Evolutionary conservation across 1,140 invertebrate genomes (phyloP), one percentile per base, ranked within the genome.

Genomic region (Drosophila micromelanica): DNA sequence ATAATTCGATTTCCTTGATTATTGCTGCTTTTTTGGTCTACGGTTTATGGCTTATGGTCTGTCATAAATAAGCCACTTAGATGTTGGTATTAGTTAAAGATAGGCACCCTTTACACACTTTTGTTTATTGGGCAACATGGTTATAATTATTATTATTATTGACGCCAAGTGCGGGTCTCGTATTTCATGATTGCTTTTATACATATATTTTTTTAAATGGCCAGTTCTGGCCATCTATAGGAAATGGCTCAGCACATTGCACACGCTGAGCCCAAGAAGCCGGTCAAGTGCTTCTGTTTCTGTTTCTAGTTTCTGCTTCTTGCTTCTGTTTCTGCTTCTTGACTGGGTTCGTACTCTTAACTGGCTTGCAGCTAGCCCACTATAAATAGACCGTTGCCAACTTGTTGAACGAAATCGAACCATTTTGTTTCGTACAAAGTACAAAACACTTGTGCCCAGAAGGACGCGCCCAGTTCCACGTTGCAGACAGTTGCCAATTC

Each of bases 401-500:
- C 70, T 73, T 73, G 70, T 73, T 73, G 63, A 73, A 54, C 70
- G 40, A 73, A 67, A 73, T 68, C 70, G 70, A 73, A 73, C 54
- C 70, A 54, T 68, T 60, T 35, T 63, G 37, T 43, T 63, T 46
- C 12, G 59, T 17, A 13, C 43, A 37, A 40, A 62, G 30, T 38
- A 64, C 52, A 56, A 57, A 57, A 9, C 40, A 49, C 55, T 60
- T 38, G 32, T 5, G 23, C 23, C 38, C 45, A 46, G 51, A 6
- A 37, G 61, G 43, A 59, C 70, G 42, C 63, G 48, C 70, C 70
- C 56, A 52, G 46, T 72, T 30, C n/a, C 35, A 56, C 12, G 48
- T 49, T 35, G 15, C 60, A 48, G 40, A 56, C 67, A 45, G 23
- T 20, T 17, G 32, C 17, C 46, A 20, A 37, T 45, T 52, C 15